Percentiles rank a stretch among this genome's conserved stretches.
phyloP scores from a whole-genome alignment of 1,140 invertebrate genomes.

The Musca domestica region DNA sequence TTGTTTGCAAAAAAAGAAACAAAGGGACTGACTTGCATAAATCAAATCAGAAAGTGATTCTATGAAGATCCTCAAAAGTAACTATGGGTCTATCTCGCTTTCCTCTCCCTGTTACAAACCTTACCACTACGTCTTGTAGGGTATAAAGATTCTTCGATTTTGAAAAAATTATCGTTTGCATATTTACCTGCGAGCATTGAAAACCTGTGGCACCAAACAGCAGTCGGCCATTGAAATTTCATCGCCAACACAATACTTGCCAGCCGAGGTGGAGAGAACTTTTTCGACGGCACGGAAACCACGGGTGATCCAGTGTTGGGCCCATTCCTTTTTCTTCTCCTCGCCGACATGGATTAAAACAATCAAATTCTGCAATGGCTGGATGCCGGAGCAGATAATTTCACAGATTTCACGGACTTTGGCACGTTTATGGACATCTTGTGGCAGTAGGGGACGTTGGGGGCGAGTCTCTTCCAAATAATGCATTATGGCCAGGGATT shows the following conservation, averaged over 20 bases:
- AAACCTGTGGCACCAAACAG: constrained; percentile 91
- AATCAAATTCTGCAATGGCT: constrained; percentile 91
- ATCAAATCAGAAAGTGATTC: no score
- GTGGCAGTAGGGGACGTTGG: constrained; percentile 79
- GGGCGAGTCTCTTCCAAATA: constrained; percentile 92
- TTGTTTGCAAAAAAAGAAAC: no score
- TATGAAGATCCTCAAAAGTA: no score
- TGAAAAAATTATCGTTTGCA: neutral
- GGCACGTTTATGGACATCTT: constrained; percentile 79
- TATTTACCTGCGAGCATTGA: constrained; percentile 75
- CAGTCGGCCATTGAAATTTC: constrained; percentile 92
- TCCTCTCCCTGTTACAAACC: no score
- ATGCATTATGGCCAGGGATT: constrained; percentile 92
- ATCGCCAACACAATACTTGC: constrained; percentile 94
- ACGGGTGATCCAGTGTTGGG: constrained; percentile 85
- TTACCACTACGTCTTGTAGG: no score
- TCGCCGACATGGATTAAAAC: constrained; percentile 82
- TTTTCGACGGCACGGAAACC: constrained; percentile 90
- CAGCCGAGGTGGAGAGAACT: constrained; percentile 75
- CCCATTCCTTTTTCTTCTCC: constrained; percentile 88
- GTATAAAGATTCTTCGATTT: no score
- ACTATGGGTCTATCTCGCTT: no score
- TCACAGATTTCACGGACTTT: constrained; percentile 71
- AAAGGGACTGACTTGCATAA: no score
- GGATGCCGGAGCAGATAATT: constrained; percentile 88